These are phyloP conservation scores for Pachyramphus minor DNA, from an alignment of 2,113 vertebrate species.

Conservation along the genomic window DNA sequence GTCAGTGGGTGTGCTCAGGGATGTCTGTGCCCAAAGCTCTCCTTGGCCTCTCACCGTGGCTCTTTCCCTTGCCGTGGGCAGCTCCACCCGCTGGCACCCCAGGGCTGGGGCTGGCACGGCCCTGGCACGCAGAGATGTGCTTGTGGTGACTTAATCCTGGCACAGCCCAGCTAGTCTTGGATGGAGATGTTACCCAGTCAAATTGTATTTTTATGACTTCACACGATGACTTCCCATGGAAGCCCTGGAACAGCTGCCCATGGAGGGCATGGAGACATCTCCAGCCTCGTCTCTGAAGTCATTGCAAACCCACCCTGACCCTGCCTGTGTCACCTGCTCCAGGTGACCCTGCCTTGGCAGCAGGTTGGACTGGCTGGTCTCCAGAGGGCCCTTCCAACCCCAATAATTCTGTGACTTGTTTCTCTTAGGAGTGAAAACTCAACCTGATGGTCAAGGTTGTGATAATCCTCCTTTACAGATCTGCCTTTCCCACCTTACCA, in stretches of 20 bases:
- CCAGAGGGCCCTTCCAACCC: neutral
- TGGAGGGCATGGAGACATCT: neutral
- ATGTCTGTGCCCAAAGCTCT: rapidly evolving
- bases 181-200: neutral
- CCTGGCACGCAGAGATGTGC: rapidly evolving
- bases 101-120: neutral
- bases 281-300: neutral
- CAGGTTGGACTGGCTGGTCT: neutral
- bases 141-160: neutral
- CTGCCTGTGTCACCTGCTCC: neutral
- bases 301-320: neutral
- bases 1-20: rapidly evolving
- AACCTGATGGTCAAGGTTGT: neutral
- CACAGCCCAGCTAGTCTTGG: rapidly evolving
- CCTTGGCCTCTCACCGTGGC: neutral
- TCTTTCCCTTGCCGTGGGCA: neutral
- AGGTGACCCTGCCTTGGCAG: neutral
- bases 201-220: neutral
- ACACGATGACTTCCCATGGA: rapidly evolving
- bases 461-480: neutral
- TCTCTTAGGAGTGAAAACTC: neutral
- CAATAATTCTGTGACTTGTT: neutral
- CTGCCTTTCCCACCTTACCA: rapidly evolving
- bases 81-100: neutral
- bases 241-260: neutral